Base-by-base conservation (phyloP, 1,140 invertebrate species). In the Formica selysi region DNA sequence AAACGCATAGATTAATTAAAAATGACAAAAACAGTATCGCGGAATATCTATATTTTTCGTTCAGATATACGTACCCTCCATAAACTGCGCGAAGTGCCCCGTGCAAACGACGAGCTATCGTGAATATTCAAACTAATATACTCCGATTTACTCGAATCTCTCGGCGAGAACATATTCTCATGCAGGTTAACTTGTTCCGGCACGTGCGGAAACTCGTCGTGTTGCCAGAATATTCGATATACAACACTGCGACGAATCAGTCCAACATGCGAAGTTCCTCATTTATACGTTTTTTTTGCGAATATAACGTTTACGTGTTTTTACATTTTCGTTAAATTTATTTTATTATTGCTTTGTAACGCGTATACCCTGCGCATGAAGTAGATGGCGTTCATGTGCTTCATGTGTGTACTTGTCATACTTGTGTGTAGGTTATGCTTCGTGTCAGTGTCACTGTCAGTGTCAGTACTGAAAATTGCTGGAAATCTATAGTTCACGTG, bases 81-180 rank as follows among this genome's bases (percentile, higher is more conserved):
- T 22, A 95, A 74, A 88, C 95, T 95, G 76, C 92, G 92, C 0
- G 94, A 94, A 26, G 93, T 93, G 54, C 91, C 91, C 11, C 90
- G 90, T 5, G 93, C 87, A 11, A 92, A 93, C 22, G 88, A 89
- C 7, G 91, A 89, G 41, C 85, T 90, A 10, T 95, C 95, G 54
- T 94, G 92, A 68, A 95, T 94, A 89, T 94, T 95, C 76, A 95
- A 91, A 90, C 94, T 95, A 70, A 95, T 91, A 64, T 94, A 95
- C 91, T 95, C 94, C 32, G 92, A 81, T 70, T 93, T 94, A 36
- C 86, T 48, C 64, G 89, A 84, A 71, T 93, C 92, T 76, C 87
- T 93, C 2, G 92, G 70, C 29, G 93, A 91, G 79, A 94, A 93
- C 94, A 95, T 95, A 85, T 90, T 92, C 90, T 64, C 62, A 57